Evolutionary conservation across 2,888 invertebrate genomes (phyloP).

Genomic region (Lasioglossum malachurum): DNA sequence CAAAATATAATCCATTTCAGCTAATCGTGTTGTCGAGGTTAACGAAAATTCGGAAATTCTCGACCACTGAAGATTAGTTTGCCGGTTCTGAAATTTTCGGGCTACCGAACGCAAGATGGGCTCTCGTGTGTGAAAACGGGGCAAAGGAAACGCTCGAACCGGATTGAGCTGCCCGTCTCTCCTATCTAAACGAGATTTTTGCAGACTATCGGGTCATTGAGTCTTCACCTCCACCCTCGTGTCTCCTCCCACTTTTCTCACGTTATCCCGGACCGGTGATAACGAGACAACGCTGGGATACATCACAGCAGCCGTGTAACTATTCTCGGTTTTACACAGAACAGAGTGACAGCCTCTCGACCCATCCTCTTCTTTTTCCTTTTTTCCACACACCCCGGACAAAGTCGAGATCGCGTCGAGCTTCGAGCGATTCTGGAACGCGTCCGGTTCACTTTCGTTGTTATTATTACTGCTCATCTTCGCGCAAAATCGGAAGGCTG

Average conservation of each 20-base stretch:
- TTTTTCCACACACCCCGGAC: neutral
- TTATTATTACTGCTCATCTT: neutral
- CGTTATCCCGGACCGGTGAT: slow-evolving; percentile 45
- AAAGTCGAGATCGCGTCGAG: slow-evolving; percentile 40
- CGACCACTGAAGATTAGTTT: neutral
- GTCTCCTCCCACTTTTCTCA: slow-evolving; percentile 35
- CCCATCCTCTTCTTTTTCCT: neutral
- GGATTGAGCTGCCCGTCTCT: slow-evolving; percentile 61
- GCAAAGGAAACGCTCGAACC: slow-evolving; percentile 52
- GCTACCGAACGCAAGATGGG: slow-evolving; percentile 44
- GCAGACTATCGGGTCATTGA: slow-evolving; percentile 71
- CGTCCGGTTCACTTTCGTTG: neutral
- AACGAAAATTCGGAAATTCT: no score
- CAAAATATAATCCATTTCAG: no score
- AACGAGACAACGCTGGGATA: slow-evolving; percentile 20
- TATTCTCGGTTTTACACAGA: neutral
- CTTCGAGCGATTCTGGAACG: neutral
- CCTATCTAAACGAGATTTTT: slow-evolving; percentile 73
- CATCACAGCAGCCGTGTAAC: slow-evolving; percentile 13
- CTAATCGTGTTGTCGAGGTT: no score
- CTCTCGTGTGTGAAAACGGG: slow-evolving; percentile 52
- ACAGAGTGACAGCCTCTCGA: neutral
- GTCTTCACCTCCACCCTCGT: slow-evolving; percentile 48
- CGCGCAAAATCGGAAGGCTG: no score
- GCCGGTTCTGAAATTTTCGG: neutral